Percentiles rank a stretch among this genome's conserved stretches.
phyloP scores from a whole-genome alignment of 2,797 vertebrate species.

The Cyclura pinguis region DNA sequence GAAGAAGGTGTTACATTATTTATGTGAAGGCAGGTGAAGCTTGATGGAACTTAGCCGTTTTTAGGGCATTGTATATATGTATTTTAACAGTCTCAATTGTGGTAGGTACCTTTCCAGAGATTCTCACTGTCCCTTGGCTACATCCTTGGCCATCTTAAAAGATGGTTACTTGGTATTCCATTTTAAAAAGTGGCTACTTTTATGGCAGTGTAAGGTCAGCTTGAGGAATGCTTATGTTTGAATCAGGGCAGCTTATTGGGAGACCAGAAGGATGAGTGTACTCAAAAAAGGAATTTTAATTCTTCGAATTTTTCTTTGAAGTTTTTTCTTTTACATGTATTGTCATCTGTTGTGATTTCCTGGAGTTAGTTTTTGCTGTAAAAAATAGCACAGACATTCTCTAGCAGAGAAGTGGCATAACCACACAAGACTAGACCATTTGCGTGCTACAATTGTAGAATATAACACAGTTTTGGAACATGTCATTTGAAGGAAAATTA shows the following conservation, averaged over 20 bases:
- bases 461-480: background rate
- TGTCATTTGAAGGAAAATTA: background rate
- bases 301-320: background rate
- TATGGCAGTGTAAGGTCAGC: background rate
- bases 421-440: slow-evolving; percentile 1
- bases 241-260: background rate
- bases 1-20: background rate
- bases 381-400: slow-evolving; percentile 24
- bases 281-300: background rate
- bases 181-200: background rate
- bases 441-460: background rate
- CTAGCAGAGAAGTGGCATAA: background rate
- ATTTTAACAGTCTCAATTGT: background rate
- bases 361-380: background rate
- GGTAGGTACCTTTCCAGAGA: background rate
- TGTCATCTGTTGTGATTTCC: background rate
- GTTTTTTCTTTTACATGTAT: background rate
- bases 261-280: background rate
- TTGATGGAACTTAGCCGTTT: background rate
- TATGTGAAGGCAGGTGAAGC: background rate
- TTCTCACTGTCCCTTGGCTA: background rate
- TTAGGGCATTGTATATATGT: background rate
- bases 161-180: background rate
- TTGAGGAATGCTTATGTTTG: background rate
- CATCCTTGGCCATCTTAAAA: background rate